Evolutionary conservation across 2,888 invertebrate species (phyloP).

Genomic region (Nowickia ferox): DNA sequence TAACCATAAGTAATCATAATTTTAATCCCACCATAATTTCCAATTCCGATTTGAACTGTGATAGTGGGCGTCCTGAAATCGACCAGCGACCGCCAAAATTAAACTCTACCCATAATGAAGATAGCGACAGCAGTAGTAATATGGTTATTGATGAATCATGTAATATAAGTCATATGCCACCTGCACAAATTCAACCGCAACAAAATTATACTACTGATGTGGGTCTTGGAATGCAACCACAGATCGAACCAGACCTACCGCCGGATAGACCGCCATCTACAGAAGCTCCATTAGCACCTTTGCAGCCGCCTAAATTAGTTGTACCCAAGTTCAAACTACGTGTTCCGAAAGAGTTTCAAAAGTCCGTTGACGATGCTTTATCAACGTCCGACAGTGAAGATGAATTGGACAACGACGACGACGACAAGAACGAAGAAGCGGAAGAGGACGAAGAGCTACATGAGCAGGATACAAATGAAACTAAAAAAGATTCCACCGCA

Average conservation of each 20-base stretch:
- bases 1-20: constrained; percentile 47
- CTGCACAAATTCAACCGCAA: constrained; percentile 12
- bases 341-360: constrained; percentile 86
- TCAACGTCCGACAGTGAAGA: constrained; percentile 81
- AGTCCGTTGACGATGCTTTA: constrained; percentile 81
- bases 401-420: constrained; percentile 76
- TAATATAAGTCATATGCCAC: constrained; percentile 69
- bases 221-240: neutral
- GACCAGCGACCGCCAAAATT: constrained; percentile 51
- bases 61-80: constrained; percentile 53
- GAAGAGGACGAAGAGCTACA: constrained; percentile 18
- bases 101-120: constrained; percentile 72
- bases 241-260: constrained; percentile 51
- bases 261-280: constrained; percentile 40
- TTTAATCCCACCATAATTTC: constrained; percentile 62
- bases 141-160: constrained; percentile 76
- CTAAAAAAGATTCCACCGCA: neutral
- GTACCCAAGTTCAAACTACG: constrained; percentile 89
- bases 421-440: constrained; percentile 68
- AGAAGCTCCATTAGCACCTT: neutral
- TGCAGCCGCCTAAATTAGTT: constrained; percentile 75
- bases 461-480: constrained; percentile 13
- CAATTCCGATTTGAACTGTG: constrained; percentile 69
- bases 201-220: neutral
- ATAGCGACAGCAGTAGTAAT: constrained; percentile 76